Base-by-base conservation (phyloP, 2,113 vertebrate species). In the Octodon degus region DNA sequence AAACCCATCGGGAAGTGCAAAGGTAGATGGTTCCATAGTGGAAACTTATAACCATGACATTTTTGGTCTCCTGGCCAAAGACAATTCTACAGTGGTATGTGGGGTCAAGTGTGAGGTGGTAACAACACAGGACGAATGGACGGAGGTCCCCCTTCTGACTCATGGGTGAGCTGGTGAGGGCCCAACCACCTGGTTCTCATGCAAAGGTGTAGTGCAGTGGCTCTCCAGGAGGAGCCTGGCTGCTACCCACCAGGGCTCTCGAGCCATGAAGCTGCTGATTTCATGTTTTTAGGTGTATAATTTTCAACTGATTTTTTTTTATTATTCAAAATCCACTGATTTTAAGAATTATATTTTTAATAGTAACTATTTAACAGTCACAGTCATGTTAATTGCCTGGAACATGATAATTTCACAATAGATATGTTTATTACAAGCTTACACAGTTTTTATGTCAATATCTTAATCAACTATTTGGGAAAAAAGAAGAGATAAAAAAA, bases 1-100 rank as follows among this genome's bases (percentile, higher is more conserved):
- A 98, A 98, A 98, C 77, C 98, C 98, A 20, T 79, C 97, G 7
- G 97, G 97, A 90, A 98, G 96, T 93, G 98, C 98, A 79, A 97
- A 97, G 32, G 98, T 99, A 81, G 98, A 99, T n/a, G 98, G 99
- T 91, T 99, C 99, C 40, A 97, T 99, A 86, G 97, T 99, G 95
- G 99, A 99, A 97, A 99, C 99, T 60, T 99, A 99, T 96, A 99
- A 99, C 97, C 99, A 99, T 20, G 98, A 99, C 89, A 94, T 99
- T 93, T 98, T 99, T 89, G 99, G 99, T 98, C 99, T 99, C 94
- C 97, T 99, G 98, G 98, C 99, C 86, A 98, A 97, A 96, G 98
- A 99, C 25, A 96, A 97, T 47, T 97, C 81, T 65, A 97, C 98
- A 12, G 97, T 60, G 40, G 76, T 60, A 0, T 92, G 65, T 11